Base-by-base conservation (phyloP, 2,113 vertebrate species). In the Notarius lentiginosus region DNA sequence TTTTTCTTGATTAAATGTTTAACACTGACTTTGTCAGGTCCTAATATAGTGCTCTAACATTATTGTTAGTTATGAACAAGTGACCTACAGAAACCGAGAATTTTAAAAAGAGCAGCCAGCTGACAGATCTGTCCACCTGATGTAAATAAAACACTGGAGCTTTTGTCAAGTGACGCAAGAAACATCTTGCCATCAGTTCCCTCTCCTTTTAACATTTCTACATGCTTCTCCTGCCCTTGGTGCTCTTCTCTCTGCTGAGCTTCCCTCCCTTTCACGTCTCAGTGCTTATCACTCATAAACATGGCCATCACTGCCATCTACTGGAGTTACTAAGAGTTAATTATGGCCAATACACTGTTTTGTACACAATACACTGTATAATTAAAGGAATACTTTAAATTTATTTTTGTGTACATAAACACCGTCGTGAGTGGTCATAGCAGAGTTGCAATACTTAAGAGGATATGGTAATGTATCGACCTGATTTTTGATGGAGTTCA, bases 101-200 rank as follows among this genome's bases (percentile, higher is more conserved):
- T 41, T 61, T 80, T 20, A 86, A 81, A 76, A 30, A 85, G 56
- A 79, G 68, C 7, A 68, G 82, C 41, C 15, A 34, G 72, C 68
- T 75, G 34, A 85, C 30, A 12, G n/a, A 72, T 79, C 83, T 89
- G 66, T 81, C 47, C 30, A 84, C 4, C 15, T 75, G 76, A 76
- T 86, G 84, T 86, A 86, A 86, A 90, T 82, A 90, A 79, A 85
- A 73, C 30, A n/a, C 56, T 55, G 83, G 60, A 47, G 20, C 86
- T 84, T 83, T 66, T 84, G 84, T 86, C 68, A 79, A 86, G 56
- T 80, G n/a, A 79, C 65, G 75, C 66, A 81, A 68, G 34, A 84
- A 85, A 88, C 30, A 77, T 65, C 79, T 82, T 61, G 51, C 53
- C 24, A 63, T 30, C 80, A 56, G 84, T 81, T 82, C 72, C 6